phyloP scores from a whole-genome alignment of 2,888 invertebrate species.

The Pomacea canaliculata region DNA sequence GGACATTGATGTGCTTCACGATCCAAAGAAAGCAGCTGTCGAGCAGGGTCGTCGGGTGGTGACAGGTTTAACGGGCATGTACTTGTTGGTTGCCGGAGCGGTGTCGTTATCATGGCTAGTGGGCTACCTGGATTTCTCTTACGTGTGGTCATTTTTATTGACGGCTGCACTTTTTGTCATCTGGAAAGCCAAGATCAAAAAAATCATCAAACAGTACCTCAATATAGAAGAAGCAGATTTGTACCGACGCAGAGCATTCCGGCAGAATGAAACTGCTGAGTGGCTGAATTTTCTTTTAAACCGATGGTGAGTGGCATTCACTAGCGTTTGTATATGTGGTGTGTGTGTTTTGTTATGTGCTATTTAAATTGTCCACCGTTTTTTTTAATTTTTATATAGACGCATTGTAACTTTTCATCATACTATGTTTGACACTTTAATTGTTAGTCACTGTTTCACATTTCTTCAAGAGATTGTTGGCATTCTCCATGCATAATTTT shows the following conservation, averaged over 20 bases:
- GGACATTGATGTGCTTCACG: conserved; percentile 9
- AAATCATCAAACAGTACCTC: conserved; percentile 57
- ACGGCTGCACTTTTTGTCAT: conserved; percentile 60
- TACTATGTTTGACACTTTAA: no score
- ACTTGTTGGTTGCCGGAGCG: conserved; percentile 59
- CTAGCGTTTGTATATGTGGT: no score
- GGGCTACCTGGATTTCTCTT: conserved; percentile 59
- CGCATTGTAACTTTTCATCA: no score
- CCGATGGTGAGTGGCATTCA: conserved; percentile 69
- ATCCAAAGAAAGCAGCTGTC: conserved; percentile 1
- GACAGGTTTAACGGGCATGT: conserved; percentile 58
- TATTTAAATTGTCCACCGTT: no score
- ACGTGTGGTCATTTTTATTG: conserved; percentile 63
- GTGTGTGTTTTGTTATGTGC: no score
- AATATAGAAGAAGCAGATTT: conserved; percentile 65
- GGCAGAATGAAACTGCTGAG: conserved; percentile 73
- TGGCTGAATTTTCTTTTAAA: conserved; percentile 74
- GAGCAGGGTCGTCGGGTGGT: conserved; percentile 28
- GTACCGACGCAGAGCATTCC: conserved; percentile 71
- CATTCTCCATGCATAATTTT: no score
- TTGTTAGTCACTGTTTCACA: no score
- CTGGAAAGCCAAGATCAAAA: conserved; percentile 62
- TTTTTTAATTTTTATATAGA: no score
- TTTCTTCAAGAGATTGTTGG: no score
- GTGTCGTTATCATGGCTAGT: conserved; percentile 59